A percentile compares a stretch with the other conserved stretches of the same genome.
Conservation (phyloP, 2,888 invertebrate genomes). For the Sceliomorpha sp. region DNA sequence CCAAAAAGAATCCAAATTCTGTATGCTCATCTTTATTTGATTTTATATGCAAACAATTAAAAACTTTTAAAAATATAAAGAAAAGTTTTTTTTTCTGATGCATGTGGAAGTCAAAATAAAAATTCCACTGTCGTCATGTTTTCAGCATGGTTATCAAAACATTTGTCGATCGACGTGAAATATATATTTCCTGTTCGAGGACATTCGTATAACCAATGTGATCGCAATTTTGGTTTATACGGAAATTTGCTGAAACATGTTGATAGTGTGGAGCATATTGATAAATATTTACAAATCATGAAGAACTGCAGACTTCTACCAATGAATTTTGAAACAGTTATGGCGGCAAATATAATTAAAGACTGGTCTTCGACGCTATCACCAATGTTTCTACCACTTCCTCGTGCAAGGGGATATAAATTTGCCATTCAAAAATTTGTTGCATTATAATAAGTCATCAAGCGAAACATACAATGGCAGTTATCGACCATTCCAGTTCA, state of each 20-base stretch:
- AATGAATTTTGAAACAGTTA: conserved; percentile 16
- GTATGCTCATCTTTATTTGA: conserved; percentile 33
- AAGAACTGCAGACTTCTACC: conserved; percentile 11
- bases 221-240: conserved; percentile 41
- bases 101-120: conserved; percentile 37
- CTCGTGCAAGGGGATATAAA: conserved; percentile 16
- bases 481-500: conserved; percentile 8
- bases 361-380: conserved; percentile 15
- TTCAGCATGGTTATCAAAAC: conserved; percentile 18
- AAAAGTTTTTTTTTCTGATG: conserved; percentile 37
- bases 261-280: conserved; percentile 7
- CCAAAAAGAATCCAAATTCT: conserved; percentile 18
- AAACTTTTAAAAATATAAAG: conserved; percentile 3
- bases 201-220: conserved; percentile 36
- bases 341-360: conserved; percentile 7
- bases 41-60: conserved; percentile 16
- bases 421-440: conserved; percentile 24
- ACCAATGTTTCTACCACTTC: conserved; percentile 9
- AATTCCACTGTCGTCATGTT: conserved; percentile 28
- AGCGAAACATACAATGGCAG: conserved; percentile 8
- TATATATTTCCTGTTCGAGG: conserved; percentile 39
- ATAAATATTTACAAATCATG: conserved; percentile 25
- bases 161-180: conserved; percentile 14
- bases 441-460: conserved; percentile 10
- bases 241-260: conserved; percentile 18